Conservation (phyloP, 2,888 invertebrate genomes). For the Xestoiulus laeticollis region DNA sequence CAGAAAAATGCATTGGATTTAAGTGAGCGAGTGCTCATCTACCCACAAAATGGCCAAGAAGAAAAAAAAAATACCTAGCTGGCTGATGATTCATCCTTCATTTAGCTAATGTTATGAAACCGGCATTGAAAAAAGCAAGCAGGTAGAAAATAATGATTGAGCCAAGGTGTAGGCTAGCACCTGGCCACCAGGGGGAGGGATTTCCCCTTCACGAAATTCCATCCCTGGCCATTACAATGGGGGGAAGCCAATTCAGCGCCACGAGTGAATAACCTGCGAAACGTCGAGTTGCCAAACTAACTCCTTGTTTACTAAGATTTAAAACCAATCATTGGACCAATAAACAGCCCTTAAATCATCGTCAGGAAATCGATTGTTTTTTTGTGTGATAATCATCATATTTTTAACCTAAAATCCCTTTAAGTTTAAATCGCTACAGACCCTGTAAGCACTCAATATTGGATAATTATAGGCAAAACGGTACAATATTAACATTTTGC, state of each 20-base stretch:
- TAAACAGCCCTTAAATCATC: neutral
- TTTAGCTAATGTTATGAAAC: constrained; percentile 41
- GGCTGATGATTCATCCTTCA: constrained; percentile 43
- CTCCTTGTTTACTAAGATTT: neutral
- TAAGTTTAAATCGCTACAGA: too few species aligned
- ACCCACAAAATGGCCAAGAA: neutral
- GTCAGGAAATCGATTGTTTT: too few species aligned
- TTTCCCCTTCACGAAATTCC: neutral
- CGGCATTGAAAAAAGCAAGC: neutral
- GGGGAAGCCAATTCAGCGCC: constrained; percentile 13
- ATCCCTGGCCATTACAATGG: neutral
- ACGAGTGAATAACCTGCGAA: constrained; percentile 34
- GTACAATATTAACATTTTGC: too few species aligned
- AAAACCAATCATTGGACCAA: neutral
- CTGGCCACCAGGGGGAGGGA: constrained; percentile 37
- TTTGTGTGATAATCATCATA: too few species aligned
- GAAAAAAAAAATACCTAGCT: neutral
- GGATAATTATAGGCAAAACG: too few species aligned
- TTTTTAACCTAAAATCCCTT: too few species aligned
- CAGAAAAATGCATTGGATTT: neutral
- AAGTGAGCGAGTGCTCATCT: neutral
- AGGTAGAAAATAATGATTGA: constrained; percentile 2
- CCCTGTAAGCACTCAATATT: too few species aligned
- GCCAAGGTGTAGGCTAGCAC: constrained; percentile 34
- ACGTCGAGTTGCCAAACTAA: neutral